Evolutionary conservation across 2,797 vertebrate genomes (phyloP).

Genomic region (Macroramphosus scolopax): DNA sequence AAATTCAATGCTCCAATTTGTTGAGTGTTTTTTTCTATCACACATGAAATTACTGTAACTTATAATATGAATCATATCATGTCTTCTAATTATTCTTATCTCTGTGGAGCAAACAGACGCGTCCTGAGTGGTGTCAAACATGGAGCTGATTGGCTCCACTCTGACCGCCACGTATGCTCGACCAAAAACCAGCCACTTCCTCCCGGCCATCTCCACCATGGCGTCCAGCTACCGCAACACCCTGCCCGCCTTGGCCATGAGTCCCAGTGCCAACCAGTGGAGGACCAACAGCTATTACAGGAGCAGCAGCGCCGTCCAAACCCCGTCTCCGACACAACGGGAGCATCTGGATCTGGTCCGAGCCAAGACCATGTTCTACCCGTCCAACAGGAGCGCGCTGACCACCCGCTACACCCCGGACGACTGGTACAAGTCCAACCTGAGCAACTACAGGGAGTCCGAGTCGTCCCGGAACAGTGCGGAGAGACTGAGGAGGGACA

Average conservation of each 20-base stretch:
- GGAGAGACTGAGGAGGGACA: slow-evolving; percentile 85
- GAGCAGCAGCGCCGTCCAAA: slow-evolving; percentile 64
- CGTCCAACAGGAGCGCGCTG: slow-evolving; percentile 82
- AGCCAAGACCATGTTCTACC: slow-evolving; percentile 78
- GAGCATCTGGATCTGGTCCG: slow-evolving; percentile 75
- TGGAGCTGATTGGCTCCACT: slow-evolving; percentile 86
- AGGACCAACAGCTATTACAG: slow-evolving; percentile 82
- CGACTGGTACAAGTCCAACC: slow-evolving; percentile 90
- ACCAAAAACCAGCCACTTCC: slow-evolving; percentile 81
- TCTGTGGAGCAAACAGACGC: background rate
- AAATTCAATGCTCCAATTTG: no score
- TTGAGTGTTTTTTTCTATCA: no score
- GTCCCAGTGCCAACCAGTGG: slow-evolving; percentile 81
- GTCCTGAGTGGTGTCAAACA: slow-evolving; percentile 38
- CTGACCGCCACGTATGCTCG: slow-evolving; percentile 79
- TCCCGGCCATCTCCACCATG: slow-evolving; percentile 86
- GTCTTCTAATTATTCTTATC: no score
- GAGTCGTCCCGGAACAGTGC: slow-evolving; percentile 83
- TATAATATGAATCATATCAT: no score
- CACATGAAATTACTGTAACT: no score
- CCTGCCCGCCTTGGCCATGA: slow-evolving; percentile 71
- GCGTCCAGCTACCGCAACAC: slow-evolving; percentile 82
- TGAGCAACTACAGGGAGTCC: slow-evolving; percentile 86
- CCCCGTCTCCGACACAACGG: slow-evolving; percentile 69
- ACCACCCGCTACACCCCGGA: slow-evolving; percentile 84